These are phyloP conservation scores for Galeruca laticollis DNA, from an alignment of 2,888 invertebrate species.

Conservation along the genomic window DNA sequence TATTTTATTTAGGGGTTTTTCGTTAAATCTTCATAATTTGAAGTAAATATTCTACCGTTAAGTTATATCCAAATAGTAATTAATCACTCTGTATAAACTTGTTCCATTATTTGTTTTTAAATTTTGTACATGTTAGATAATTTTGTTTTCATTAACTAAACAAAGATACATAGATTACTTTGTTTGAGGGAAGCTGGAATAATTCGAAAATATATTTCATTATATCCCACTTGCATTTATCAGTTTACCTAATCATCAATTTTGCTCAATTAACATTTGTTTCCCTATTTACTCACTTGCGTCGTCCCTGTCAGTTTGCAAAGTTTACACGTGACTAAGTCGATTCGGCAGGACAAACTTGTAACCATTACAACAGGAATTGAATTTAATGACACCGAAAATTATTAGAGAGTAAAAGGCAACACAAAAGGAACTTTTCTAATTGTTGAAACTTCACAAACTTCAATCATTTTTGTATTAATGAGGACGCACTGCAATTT, in stretches of 20 bases:
- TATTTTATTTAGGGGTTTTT: too few species aligned
- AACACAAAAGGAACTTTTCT: constrained; percentile 53
- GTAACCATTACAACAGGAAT: constrained; percentile 60
- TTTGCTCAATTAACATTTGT: neutral
- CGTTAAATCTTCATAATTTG: too few species aligned
- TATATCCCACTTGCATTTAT: too few species aligned
- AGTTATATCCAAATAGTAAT: too few species aligned
- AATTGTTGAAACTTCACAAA: constrained; percentile 50
- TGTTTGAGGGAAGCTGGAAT: too few species aligned
- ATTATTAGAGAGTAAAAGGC: constrained; percentile 57
- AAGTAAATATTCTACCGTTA: too few species aligned
- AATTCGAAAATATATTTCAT: too few species aligned
- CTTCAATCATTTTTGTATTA: constrained; percentile 48
- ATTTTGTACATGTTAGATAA: too few species aligned
- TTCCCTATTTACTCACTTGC: neutral
- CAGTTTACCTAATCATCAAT: neutral
- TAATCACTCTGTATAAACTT: too few species aligned
- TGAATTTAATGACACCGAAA: constrained; percentile 60
- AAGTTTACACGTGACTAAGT: constrained; percentile 40
- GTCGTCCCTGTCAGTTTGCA: constrained; percentile 38
- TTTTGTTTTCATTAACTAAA: too few species aligned
- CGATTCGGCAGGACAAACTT: constrained; percentile 55
- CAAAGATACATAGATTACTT: too few species aligned
- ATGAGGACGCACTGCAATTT: constrained; percentile 47
- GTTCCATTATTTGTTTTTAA: too few species aligned